Evolutionary conservation across 2,797 vertebrate genomes (phyloP), one percentile per base, ranked within the genome.

Genomic region (Taenioides sp.): DNA sequence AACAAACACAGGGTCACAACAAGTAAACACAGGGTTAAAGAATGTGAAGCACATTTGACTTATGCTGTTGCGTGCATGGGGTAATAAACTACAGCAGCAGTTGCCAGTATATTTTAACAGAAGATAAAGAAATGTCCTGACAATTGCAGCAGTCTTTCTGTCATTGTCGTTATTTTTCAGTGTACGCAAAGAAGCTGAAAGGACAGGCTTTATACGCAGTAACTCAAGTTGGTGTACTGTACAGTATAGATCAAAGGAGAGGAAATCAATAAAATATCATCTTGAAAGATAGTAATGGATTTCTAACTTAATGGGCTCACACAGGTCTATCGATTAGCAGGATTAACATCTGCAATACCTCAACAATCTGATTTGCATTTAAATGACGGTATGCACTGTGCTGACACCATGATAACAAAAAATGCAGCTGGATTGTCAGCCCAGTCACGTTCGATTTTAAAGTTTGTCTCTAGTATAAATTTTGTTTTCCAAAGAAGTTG

Each of bases 261-360:
- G 5, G 74, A 88, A 88, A 89, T 92, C 91, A 86, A 92, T 91
- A 89, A 74, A 88, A 92, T 91, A 91, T 92, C 86, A 89, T 89
- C 88, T 86, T 81, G 88, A 90, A 92, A 91, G 91, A 91, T 89
- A 88, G 89, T 91, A 89, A 92, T 92, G 90, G 91, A 91, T 92
- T 92, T 90, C 86, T 89, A 90, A 90, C 87, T 67, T 91, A 92
- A 91, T 91, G 87, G 88, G 89, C 86, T 87, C 88, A 89, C 86
- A 75, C 86, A 70, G 90, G 88, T 92, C 89, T 73, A 92, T 92
- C 79, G 91, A 92, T 92, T 87, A 80, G 81, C 76, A 76, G 87
- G 86, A 89, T 91, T 87, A 91, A 92, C 87, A 90, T 91, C 87
- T 90, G 86, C 88, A 87, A 86, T 91, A 87, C 72, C 72, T 92